Evolutionary conservation across 64 coral and sea anemone species (phyloP).

Genomic region (Porites lutea): DNA sequence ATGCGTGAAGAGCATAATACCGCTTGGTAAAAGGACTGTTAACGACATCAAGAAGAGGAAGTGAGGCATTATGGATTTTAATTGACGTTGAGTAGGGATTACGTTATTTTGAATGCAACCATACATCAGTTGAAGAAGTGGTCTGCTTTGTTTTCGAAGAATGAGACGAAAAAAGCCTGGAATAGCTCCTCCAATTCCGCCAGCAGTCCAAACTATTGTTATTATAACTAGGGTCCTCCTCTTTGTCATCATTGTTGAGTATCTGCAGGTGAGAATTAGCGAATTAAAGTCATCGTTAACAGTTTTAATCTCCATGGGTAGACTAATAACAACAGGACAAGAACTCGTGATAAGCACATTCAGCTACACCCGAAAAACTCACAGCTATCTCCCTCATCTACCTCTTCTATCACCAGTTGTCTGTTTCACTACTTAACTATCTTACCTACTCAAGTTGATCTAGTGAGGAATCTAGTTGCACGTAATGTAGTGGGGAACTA

Average conservation of each 20-base stretch:
- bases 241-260: slow-evolving; percentile 1
- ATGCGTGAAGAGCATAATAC: slow-evolving; percentile 29
- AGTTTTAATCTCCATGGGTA: too few relatives aligned
- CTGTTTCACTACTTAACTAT: too few relatives aligned
- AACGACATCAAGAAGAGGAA: slow-evolving; percentile 15
- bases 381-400: too few relatives aligned
- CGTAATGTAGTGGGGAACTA: too few relatives aligned
- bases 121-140: background rate
- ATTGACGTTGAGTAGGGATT: background rate
- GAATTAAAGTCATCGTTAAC: too few relatives aligned
- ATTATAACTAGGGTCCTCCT: background rate
- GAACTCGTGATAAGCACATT: too few relatives aligned
- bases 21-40: slow-evolving; percentile 26
- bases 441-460: too few relatives aligned
- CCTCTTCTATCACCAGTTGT: too few relatives aligned
- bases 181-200: background rate
- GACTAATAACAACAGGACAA: too few relatives aligned
- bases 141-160: background rate
- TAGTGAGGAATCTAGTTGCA: too few relatives aligned
- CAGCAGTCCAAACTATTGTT: background rate
- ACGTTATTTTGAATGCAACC: slow-evolving; percentile 15
- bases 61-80: background rate
- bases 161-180: background rate
- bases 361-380: too few relatives aligned
- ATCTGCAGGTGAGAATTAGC: background rate